A percentile compares a stretch with the other conserved stretches of the same genome.
Conservation (phyloP, 2,888 invertebrate genomes). For the Polyommatus icarus region DNA sequence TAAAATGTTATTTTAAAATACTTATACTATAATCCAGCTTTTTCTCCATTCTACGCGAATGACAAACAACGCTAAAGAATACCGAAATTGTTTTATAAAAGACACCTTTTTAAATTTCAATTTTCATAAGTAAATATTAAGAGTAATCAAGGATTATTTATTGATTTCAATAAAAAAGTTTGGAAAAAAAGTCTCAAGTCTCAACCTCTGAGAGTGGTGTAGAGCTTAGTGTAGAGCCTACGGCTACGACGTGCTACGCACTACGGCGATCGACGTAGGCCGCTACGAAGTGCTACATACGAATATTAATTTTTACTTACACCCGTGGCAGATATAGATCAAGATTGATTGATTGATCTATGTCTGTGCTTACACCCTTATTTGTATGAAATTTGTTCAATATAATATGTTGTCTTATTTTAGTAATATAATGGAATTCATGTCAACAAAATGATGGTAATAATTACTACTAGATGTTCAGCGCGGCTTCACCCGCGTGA, state of each 20-base stretch:
- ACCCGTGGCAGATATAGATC: no score
- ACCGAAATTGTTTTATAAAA: background rate
- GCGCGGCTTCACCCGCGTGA: no score
- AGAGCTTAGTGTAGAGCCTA: background rate
- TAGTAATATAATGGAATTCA: no score
- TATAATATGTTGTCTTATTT: no score
- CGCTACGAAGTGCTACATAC: constrained; percentile 1
- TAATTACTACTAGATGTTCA: no score
- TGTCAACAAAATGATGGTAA: no score
- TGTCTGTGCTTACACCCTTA: no score
- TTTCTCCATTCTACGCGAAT: constrained; percentile 5
- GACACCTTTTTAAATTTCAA: background rate
- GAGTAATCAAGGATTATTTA: no score
- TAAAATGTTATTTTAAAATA: constrained; percentile 20
- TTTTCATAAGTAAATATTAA: no score
- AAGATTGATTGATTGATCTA: no score
- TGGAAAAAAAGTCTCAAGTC: background rate
- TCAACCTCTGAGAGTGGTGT: background rate
- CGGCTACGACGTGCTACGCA: background rate
- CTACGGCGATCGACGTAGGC: background rate
- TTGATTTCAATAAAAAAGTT: background rate
- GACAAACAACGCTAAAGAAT: constrained; percentile 1
- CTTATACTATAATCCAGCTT: constrained; percentile 1
- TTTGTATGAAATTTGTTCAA: no score
- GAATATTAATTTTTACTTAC: background rate